Percentiles rank a stretch among this genome's conserved stretches.
These are phyloP conservation scores for Burhinus bistriatus DNA, from an alignment of 2,113 vertebrate genomes.

Conservation along the genomic window DNA sequence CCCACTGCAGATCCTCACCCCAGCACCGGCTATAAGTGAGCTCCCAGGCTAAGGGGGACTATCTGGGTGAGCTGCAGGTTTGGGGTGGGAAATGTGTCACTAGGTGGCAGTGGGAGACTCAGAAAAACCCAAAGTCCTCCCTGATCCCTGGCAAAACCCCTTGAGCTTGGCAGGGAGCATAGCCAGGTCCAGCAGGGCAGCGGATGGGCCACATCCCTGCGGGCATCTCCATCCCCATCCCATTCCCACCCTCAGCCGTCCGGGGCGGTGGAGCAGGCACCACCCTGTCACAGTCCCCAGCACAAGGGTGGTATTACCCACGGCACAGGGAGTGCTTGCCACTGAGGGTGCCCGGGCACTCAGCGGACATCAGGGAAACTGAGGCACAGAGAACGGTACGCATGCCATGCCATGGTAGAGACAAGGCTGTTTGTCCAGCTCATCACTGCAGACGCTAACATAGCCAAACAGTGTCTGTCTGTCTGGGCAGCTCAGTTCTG, in stretches of 20 bases:
- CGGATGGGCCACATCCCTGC: background rate
- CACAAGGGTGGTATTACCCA: background rate
- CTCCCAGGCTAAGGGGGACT: background rate
- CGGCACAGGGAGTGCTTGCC: background rate
- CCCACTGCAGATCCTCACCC: background rate
- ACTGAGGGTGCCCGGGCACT: fast-evolving
- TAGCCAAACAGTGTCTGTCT: fast-evolving
- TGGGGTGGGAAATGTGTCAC: background rate
- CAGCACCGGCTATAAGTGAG: too few relatives aligned
- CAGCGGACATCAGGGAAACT: background rate
- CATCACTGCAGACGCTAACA: background rate
- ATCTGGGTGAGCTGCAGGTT: background rate
- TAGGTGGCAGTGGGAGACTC: constrained; percentile 39
- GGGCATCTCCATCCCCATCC: background rate
- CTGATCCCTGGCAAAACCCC: background rate
- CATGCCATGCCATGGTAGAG: fast-evolving
- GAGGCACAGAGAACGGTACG: background rate
- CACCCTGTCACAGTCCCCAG: fast-evolving
- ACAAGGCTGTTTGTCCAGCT: background rate
- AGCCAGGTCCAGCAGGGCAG: background rate
- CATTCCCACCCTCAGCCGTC: background rate
- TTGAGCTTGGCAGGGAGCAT: background rate
- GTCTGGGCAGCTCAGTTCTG: background rate
- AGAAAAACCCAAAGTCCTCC: background rate
- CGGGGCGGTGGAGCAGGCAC: background rate